These are phyloP conservation scores for Caenorhabditis latens DNA, from an alignment of 1,140 invertebrate genomes.

Conservation along the genomic window DNA sequence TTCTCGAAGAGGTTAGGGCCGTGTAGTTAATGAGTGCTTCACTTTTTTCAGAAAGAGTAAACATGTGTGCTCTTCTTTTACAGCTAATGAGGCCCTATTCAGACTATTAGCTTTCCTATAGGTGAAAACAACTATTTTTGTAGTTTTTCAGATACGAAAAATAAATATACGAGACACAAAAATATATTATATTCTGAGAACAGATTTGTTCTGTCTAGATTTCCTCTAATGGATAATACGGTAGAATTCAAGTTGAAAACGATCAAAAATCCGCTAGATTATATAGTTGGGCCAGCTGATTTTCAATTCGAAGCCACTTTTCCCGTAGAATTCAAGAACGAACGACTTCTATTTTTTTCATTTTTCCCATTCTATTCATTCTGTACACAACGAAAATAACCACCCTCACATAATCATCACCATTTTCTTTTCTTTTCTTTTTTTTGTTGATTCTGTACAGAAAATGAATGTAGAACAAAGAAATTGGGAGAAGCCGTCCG, in stretches of 20 bases:
- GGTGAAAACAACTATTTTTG: background rate
- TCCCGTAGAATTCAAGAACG: too few relatives aligned
- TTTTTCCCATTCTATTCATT: background rate
- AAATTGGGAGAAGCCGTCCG: conserved; percentile 1
- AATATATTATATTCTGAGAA: too few relatives aligned
- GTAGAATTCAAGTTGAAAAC: too few relatives aligned
- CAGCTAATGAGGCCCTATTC: conserved; percentile 25
- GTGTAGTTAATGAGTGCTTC: conserved; percentile 14
- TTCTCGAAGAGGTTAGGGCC: background rate
- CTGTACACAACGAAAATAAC: conserved; percentile 19
- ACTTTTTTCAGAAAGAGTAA: conserved; percentile 43
- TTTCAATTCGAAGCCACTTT: too few relatives aligned
- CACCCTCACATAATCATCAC: background rate
- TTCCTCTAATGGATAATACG: too few relatives aligned
- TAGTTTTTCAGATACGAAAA: background rate
- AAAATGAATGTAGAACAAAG: conserved; percentile 9
- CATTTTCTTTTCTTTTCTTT: background rate
- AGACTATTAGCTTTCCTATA: background rate
- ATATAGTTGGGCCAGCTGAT: too few relatives aligned
- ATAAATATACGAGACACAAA: background rate
- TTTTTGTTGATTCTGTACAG: background rate
- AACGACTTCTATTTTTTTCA: too few relatives aligned
- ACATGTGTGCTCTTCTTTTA: conserved; percentile 23
- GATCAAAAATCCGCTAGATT: too few relatives aligned
- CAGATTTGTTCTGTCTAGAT: too few relatives aligned